Conservation (phyloP, 1,140 invertebrate species). For the Diachasma alloeum region DNA sequence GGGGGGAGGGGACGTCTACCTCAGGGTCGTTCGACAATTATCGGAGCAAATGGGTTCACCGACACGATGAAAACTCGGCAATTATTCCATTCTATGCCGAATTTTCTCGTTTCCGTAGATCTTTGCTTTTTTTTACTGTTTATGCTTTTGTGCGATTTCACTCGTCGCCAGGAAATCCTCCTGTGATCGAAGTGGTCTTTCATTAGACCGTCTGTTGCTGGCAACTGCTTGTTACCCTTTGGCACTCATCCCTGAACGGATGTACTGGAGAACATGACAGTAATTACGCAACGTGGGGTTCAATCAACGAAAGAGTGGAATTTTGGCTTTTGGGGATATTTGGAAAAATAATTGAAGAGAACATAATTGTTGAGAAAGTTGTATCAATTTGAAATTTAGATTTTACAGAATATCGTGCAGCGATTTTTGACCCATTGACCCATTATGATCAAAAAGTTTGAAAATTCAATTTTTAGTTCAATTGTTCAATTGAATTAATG, state of each 20-base stretch:
- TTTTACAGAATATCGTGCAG: no score
- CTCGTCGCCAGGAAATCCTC: not conserved
- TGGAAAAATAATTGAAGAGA: no score
- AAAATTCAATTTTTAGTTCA: no score
- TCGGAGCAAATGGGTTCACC: not conserved
- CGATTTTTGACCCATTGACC: no score
- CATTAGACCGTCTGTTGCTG: not conserved
- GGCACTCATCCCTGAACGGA: not conserved
- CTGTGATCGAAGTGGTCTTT: not conserved
- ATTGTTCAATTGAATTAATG: no score
- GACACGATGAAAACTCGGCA: not conserved
- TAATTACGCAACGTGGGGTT: not conserved
- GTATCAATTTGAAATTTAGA: no score
- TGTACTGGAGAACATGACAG: not conserved
- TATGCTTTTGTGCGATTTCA: not conserved
- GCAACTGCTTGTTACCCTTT: slow-evolving; percentile 1
- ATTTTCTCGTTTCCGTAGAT: not conserved
- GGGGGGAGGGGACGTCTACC: not conserved
- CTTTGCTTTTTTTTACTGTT: not conserved
- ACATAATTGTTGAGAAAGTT: no score
- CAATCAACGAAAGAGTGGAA: not conserved
- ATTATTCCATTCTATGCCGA: not conserved
- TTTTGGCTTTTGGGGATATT: not conserved
- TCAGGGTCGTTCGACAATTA: not conserved
- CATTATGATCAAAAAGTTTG: no score